Conservation (phyloP, 1,140 invertebrate genomes). For the Platorchestia sp. region DNA sequence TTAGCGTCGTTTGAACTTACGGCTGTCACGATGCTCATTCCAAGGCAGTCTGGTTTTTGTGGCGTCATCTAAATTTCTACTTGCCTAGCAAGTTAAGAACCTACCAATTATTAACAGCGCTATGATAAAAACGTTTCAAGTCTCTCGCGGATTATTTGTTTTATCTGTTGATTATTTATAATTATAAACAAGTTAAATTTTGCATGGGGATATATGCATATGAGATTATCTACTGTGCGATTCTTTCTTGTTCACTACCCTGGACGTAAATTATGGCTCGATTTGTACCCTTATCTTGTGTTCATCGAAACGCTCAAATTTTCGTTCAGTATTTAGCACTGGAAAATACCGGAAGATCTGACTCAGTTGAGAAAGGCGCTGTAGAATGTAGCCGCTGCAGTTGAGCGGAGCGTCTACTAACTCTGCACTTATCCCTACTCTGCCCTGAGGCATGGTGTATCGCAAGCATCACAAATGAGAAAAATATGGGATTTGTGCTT, state of each 20-base stretch:
- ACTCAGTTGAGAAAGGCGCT: background rate
- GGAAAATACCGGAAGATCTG: background rate
- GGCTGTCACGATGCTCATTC: no score
- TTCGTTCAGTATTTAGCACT: background rate
- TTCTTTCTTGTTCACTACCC: background rate
- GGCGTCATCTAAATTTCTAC: no score
- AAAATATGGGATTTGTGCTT: background rate
- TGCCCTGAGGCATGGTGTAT: background rate
- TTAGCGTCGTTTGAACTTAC: background rate
- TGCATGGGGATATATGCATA: no score
- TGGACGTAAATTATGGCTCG: background rate
- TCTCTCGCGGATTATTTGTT: no score
- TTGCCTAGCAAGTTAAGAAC: background rate
- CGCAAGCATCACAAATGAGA: background rate
- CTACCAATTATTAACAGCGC: background rate
- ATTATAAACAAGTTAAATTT: no score
- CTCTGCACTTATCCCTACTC: background rate
- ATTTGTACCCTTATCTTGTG: background rate
- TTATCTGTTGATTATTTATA: no score
- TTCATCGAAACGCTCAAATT: background rate
- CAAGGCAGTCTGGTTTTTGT: no score
- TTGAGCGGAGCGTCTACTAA: background rate
- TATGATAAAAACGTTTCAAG: background rate
- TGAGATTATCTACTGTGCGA: background rate
- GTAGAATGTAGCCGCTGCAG: background rate